phyloP scores from a whole-genome alignment of 2,888 invertebrate species.

The Rotaria magnacalcarata region DNA sequence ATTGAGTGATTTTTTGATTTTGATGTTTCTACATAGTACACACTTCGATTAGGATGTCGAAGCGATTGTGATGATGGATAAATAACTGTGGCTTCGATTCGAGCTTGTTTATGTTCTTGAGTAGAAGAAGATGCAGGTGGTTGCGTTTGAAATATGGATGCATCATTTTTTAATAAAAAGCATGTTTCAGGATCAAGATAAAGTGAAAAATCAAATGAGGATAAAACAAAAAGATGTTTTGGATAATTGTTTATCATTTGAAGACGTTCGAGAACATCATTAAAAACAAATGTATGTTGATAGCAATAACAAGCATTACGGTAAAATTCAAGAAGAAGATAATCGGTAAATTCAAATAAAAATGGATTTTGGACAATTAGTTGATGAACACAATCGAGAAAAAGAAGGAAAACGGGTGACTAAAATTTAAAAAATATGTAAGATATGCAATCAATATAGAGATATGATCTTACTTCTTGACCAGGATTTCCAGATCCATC shows the following conservation, averaged over 20 bases:
- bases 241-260: background rate
- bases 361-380: constrained; percentile 84
- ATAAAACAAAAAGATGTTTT: background rate
- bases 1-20: background rate
- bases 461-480: background rate
- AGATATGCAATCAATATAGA: background rate
- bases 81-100: background rate
- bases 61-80: background rate
- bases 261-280: constrained; percentile 75
- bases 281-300: constrained; percentile 79
- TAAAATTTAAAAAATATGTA: constrained; percentile 58
- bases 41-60: background rate
- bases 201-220: constrained; percentile 28
- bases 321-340: constrained; percentile 77
- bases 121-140: background rate
- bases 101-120: background rate
- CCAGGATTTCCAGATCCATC: constrained; percentile 62
- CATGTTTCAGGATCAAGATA: background rate
- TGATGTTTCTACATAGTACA: background rate
- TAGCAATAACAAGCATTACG: constrained; percentile 83
- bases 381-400: constrained; percentile 89
- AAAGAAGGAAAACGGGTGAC: constrained; percentile 84
- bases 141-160: background rate
- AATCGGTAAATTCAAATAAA: constrained; percentile 89
- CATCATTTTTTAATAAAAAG: background rate